Evolutionary conservation across 2,888 invertebrate genomes (phyloP), one percentile per base, ranked within the genome.

Genomic region (Eueremaeus valkanovi): DNA sequence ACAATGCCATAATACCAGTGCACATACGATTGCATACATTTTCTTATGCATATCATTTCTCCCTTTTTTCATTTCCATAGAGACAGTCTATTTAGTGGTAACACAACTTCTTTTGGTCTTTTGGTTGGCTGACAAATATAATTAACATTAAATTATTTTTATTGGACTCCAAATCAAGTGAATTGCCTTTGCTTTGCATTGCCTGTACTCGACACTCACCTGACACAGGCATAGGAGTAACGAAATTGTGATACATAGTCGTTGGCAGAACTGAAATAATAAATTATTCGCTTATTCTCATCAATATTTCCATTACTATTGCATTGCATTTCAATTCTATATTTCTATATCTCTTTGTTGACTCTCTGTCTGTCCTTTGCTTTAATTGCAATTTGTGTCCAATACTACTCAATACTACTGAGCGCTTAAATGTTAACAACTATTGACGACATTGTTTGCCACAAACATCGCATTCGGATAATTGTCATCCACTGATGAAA

Each of bases 121-220:
- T 66, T 66, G 66, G 66, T 66, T 66, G 66, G 66, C 36, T 66
- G 66, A 66, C 66, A 66, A 33, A 66, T 36, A 66, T 66, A 66
- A 66, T 66, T 66, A 66, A 21, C 66, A 36, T 66, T 33, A 11
- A 66, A 36, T 36, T 66, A 66, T 66, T 66, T 66, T 21, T 66
- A 66, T 66, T 66, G 66, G 66, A 66, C 11, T 21, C n/a, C 36
- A 33, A 40, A 66, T 66, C 66, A 66, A 33, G 36, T n/a, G 66
- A 3, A 36, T 21, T 36, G 36, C 36, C 61, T 40, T 11, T 36
- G 27, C 66, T 33, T 21, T 24, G 11, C 24, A 9, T 27, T 24
- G 11, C 31, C 31, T 58, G 8, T 49, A 49, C 49, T 49, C 18
- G 45, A 55, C 58, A 8, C 24, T 27, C 55, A 55, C 55, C 5